Conservation (phyloP, 2,113 vertebrate genomes). For the Lepus timidus region DNA sequence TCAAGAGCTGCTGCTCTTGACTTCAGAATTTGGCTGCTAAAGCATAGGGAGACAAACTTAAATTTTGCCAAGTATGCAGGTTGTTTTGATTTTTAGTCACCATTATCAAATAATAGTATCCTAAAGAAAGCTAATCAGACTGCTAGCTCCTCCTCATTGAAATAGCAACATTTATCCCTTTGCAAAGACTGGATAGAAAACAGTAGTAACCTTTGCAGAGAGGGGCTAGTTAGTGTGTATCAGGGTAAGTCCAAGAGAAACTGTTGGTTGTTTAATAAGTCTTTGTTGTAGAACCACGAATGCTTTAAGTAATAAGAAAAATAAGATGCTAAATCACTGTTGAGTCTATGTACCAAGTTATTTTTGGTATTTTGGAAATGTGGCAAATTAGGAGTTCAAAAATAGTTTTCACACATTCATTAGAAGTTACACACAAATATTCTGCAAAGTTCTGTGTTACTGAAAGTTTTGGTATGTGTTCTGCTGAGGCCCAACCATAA, state of each 20-base stretch:
- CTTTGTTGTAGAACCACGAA: background rate
- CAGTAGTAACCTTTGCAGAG: background rate
- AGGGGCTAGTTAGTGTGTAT: background rate
- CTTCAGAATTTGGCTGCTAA: background rate
- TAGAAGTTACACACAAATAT: background rate
- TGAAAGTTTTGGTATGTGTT: constrained; percentile 22
- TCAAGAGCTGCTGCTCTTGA: background rate
- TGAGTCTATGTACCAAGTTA: constrained; percentile 13
- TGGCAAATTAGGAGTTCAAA: constrained; percentile 46
- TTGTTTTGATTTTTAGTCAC: constrained; percentile 39
- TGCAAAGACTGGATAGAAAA: background rate
- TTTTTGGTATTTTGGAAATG: constrained; percentile 59
- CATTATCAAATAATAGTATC: background rate
- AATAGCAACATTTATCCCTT: background rate
- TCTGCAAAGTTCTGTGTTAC: background rate
- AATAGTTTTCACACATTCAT: constrained; percentile 31
- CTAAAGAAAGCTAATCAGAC: background rate
- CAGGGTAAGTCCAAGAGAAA: background rate
- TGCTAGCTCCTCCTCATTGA: background rate
- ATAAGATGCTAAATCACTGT: background rate
- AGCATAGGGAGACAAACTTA: background rate
- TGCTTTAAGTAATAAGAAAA: constrained; percentile 14
- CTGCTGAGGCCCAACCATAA: background rate
- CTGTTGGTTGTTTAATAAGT: background rate
- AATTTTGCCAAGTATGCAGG: background rate